Conservation (phyloP, 2,888 invertebrate genomes). For the Athalia rosae region DNA sequence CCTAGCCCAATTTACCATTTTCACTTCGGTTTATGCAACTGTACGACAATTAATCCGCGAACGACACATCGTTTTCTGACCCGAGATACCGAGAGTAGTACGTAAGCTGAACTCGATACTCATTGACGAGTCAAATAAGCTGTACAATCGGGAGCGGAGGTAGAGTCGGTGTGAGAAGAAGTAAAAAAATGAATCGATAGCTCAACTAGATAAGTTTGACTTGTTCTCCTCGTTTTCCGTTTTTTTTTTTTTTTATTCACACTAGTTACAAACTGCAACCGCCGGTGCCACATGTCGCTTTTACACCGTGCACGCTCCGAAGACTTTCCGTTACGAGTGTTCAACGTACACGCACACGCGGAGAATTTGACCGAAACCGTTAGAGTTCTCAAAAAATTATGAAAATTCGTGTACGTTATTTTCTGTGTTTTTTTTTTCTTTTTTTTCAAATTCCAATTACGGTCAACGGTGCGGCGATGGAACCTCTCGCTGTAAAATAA, state of each 20-base stretch:
- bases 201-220: neutral
- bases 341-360: neutral
- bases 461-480: too few species aligned
- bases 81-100: neutral
- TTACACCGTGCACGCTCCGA: neutral
- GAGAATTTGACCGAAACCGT: slow-evolving; percentile 1
- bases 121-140: too few species aligned
- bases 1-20: slow-evolving; percentile 19
- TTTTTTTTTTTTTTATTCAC: slow-evolving; percentile 6
- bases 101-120: neutral
- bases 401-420: too few species aligned
- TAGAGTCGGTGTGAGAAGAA: too few species aligned
- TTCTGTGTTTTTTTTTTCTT: too few species aligned
- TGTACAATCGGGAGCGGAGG: too few species aligned
- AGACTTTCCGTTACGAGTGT: slow-evolving; percentile 29
- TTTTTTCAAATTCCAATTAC: too few species aligned
- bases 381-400: neutral
- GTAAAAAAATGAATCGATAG: too few species aligned
- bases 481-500: too few species aligned
- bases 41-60: too few species aligned
- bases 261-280: neutral
- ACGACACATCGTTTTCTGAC: neutral
- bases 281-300: slow-evolving; percentile 25
- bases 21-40: too few species aligned
- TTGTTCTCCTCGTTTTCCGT: neutral